Percentiles rank a stretch among this genome's conserved stretches.
phyloP scores from a whole-genome alignment of 53 echinoderm and acorn worm genomes.

The Luidia sarsii region DNA sequence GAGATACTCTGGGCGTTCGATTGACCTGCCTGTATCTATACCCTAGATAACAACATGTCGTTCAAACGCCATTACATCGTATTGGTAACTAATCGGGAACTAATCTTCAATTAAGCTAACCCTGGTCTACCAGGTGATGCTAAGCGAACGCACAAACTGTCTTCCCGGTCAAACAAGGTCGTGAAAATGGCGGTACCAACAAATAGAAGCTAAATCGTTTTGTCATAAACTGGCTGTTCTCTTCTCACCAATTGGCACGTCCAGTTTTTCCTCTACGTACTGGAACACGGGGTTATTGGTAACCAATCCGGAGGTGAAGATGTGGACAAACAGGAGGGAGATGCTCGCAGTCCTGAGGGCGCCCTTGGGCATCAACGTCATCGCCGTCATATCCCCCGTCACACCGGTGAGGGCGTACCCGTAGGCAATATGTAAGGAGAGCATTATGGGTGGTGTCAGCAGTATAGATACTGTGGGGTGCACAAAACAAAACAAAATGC shows the following conservation, averaged over 20 bases:
- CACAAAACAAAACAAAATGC: neutral
- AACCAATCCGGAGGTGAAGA: constrained; percentile 31
- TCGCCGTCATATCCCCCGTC: constrained; percentile 38
- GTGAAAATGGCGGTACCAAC: too few relatives aligned
- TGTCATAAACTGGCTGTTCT: too few relatives aligned
- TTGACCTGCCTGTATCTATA: too few relatives aligned
- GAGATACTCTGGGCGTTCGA: too few relatives aligned
- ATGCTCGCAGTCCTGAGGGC: constrained; percentile 34
- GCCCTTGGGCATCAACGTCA: constrained; percentile 41
- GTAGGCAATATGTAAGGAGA: constrained; percentile 44
- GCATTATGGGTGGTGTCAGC: constrained; percentile 4
- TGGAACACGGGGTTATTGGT: constrained; percentile 63
- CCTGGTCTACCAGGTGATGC: too few relatives aligned
- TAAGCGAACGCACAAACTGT: too few relatives aligned
- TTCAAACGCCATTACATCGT: too few relatives aligned
- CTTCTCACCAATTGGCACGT: constrained; percentile 50
- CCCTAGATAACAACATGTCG: too few relatives aligned
- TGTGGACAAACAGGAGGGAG: constrained; percentile 50
- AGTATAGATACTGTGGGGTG: constrained; percentile 32
- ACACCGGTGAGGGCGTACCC: constrained; percentile 4
- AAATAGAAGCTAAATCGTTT: too few relatives aligned
- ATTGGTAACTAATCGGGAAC: too few relatives aligned
- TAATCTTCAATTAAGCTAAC: too few relatives aligned
- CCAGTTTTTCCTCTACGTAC: constrained; percentile 54
- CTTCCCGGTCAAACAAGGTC: too few relatives aligned